These are phyloP conservation scores for Phyto melanocephala DNA, from an alignment of 2,888 invertebrate species.

Conservation along the genomic window DNA sequence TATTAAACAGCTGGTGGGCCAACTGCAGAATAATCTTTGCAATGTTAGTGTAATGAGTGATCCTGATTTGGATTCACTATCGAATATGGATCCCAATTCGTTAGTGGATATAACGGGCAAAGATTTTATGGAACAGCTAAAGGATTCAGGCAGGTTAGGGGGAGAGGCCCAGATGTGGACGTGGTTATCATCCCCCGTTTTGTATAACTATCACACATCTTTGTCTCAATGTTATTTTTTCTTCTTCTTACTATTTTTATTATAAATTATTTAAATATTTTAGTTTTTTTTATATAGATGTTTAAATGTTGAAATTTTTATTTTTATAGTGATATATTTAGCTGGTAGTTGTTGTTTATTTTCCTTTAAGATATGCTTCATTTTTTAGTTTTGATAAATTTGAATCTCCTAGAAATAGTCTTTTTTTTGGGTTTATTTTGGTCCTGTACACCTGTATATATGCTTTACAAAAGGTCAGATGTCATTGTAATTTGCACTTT, in stretches of 20 bases:
- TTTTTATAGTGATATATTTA: not conserved
- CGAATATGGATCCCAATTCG: constrained; percentile 94
- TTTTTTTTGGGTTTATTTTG: too few species aligned
- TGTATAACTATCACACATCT: constrained; percentile 68
- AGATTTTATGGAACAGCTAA: constrained; percentile 81
- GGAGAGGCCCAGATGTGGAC: constrained; percentile 68
- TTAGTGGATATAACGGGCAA: constrained; percentile 89
- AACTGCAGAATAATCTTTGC: constrained; percentile 88
- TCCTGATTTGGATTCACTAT: constrained; percentile 89
- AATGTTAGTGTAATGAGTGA: constrained; percentile 91
- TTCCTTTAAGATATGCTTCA: not conserved
- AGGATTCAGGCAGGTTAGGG: constrained; percentile 88
- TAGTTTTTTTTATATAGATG: not conserved
- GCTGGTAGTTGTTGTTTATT: not conserved
- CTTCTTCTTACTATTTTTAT: constrained; percentile 16
- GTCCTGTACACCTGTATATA: too few species aligned
- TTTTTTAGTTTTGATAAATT: too few species aligned
- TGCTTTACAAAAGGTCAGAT: too few species aligned
- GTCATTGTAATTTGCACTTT: too few species aligned
- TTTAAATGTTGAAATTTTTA: not conserved
- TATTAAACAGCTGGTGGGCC: constrained; percentile 87
- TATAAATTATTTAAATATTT: not conserved
- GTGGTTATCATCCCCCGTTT: constrained; percentile 67
- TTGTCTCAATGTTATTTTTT: constrained; percentile 70
- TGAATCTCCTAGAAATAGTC: too few species aligned